Evolutionary conservation across 2,113 vertebrate genomes (phyloP).

Genomic region (Solea senegalensis): DNA sequence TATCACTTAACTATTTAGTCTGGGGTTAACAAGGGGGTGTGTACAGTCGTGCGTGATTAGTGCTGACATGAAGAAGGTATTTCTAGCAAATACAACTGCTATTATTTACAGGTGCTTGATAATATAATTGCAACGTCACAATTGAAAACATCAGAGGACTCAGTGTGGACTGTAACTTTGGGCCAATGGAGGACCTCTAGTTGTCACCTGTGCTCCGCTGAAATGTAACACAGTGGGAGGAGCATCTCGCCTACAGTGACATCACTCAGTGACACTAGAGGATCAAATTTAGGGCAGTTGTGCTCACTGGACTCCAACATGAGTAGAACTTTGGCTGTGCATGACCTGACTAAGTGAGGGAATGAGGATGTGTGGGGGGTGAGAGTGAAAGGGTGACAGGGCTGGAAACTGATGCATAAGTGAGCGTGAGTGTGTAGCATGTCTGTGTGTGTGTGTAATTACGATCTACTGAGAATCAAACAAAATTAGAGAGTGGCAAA

Average conservation of each 20-base stretch:
- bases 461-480: slow-evolving; percentile 56
- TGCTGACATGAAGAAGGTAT: slow-evolving; percentile 40
- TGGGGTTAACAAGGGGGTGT: slow-evolving; percentile 40
- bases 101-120: slow-evolving; percentile 60
- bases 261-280: slow-evolving; percentile 50
- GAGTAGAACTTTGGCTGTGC: slow-evolving; percentile 53
- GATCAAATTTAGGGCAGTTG: slow-evolving; percentile 82
- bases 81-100: slow-evolving; percentile 34
- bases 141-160: slow-evolving; percentile 51
- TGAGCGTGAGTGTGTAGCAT: slow-evolving; percentile 46
- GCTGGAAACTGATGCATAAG: slow-evolving; percentile 65
- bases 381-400: slow-evolving; percentile 50
- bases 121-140: slow-evolving; percentile 35
- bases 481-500: slow-evolving; percentile 51
- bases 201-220: slow-evolving; percentile 48
- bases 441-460: slow-evolving; percentile 38
- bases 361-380: slow-evolving; percentile 61
- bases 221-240: slow-evolving; percentile 34
- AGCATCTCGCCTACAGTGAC: slow-evolving; percentile 46
- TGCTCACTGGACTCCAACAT: slow-evolving; percentile 80
- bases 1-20: slow-evolving; percentile 30
- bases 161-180: slow-evolving; percentile 42
- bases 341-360: slow-evolving; percentile 55
- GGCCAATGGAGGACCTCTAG: slow-evolving; percentile 40
- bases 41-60: slow-evolving; percentile 42